phyloP scores from a whole-genome alignment of 2,113 vertebrate genomes.

The Myiopsitta monachus region DNA sequence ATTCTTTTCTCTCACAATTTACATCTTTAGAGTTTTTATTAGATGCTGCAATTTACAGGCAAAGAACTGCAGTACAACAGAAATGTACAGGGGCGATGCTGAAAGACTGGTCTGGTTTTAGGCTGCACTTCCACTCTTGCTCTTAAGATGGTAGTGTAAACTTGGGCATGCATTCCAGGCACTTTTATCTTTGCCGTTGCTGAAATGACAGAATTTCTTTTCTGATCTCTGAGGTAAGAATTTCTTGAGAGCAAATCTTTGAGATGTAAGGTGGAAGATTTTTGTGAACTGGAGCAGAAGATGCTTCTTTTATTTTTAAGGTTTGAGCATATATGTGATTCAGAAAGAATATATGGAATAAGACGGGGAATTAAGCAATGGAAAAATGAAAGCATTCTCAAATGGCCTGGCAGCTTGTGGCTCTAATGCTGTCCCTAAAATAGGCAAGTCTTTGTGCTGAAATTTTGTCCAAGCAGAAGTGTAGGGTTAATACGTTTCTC shows the following conservation, averaged over 20 bases:
- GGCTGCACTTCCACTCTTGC: background rate
- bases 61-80: background rate
- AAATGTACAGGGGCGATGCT: background rate
- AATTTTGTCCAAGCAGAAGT: background rate
- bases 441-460: background rate
- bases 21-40: background rate
- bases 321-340: background rate
- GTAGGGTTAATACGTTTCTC: background rate
- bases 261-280: background rate
- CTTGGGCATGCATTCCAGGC: background rate
- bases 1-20: background rate
- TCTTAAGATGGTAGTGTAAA: constrained; percentile 37
- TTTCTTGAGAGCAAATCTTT: background rate
- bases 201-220: background rate
- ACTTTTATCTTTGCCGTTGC: background rate
- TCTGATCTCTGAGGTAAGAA: background rate
- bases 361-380: background rate
- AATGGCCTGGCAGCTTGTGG: background rate
- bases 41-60: background rate
- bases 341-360: background rate
- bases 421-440: background rate
- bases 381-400: background rate
- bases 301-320: background rate
- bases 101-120: background rate
- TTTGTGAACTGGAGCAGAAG: background rate